phyloP scores from a whole-genome alignment of 2,888 invertebrate species.

The Neoscelio sp. region DNA sequence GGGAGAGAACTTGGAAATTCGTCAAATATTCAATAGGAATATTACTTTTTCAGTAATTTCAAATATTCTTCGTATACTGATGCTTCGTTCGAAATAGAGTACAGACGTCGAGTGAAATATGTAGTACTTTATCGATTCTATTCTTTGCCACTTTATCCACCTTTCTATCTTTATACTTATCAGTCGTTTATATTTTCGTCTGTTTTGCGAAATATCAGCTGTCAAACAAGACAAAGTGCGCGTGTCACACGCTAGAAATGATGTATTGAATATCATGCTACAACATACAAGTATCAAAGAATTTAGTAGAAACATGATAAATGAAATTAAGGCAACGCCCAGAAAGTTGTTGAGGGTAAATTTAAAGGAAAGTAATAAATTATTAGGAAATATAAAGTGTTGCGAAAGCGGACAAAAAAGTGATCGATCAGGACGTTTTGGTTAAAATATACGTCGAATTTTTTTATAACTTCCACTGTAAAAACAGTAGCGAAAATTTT shows the following conservation, averaged over 20 bases:
- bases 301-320: slow-evolving; percentile 57
- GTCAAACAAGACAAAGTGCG: slow-evolving; percentile 58
- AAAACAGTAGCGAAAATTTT: no score
- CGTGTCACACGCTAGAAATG: slow-evolving; percentile 53
- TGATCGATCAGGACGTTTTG: slow-evolving; percentile 26
- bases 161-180: slow-evolving; percentile 53
- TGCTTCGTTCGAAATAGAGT: slow-evolving; percentile 19
- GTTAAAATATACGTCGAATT: no score
- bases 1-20: no score
- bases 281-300: slow-evolving; percentile 46
- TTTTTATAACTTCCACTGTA: no score
- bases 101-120: slow-evolving; percentile 41
- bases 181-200: slow-evolving; percentile 56
- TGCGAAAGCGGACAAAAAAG: slow-evolving; percentile 16
- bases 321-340: slow-evolving; percentile 52
- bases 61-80: slow-evolving; percentile 17
- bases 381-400: slow-evolving; percentile 37
- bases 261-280: slow-evolving; percentile 54
- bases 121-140: slow-evolving; percentile 49
- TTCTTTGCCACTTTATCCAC: slow-evolving; percentile 44
- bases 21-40: no score
- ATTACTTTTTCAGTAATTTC: not conserved
- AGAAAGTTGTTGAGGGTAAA: slow-evolving; percentile 47
- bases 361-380: slow-evolving; percentile 55
- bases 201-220: slow-evolving; percentile 56